Conservation (phyloP, 2,888 invertebrate genomes). For the Epinotia bilunana region DNA sequence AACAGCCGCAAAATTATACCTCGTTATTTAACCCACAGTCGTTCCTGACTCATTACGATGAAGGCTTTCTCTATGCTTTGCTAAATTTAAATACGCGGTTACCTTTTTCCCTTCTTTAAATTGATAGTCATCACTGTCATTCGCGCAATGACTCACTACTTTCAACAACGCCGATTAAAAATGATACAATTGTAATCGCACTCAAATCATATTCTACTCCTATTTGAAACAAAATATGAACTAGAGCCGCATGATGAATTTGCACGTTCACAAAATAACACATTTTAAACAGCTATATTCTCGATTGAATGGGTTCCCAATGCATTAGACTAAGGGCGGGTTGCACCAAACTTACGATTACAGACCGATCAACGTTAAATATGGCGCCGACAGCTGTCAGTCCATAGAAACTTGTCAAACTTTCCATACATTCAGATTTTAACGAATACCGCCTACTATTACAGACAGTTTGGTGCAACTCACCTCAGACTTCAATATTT, state of each 20-base stretch:
- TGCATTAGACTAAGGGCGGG: background rate
- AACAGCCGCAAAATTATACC: slow-evolving; percentile 26
- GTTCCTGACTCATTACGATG: slow-evolving; percentile 37
- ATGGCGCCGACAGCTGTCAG: no score
- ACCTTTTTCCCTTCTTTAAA: slow-evolving; percentile 22
- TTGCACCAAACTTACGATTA: no score
- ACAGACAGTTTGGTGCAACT: no score
- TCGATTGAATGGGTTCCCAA: background rate
- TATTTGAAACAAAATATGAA: no score
- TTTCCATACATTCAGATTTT: no score
- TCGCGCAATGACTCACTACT: slow-evolving; percentile 4
- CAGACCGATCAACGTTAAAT: no score
- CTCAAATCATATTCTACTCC: background rate
- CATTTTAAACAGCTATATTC: no score
- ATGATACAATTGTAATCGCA: slow-evolving; percentile 1
- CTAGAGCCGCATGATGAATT: no score
- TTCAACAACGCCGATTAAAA: background rate
- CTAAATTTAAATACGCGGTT: slow-evolving; percentile 28
- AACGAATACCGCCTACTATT: no score
- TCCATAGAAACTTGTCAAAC: no score
- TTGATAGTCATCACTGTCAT: background rate
- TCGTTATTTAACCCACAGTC: slow-evolving; percentile 19
- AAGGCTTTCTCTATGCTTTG: slow-evolving; percentile 31
- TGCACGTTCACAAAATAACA: no score
- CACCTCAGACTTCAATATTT: no score